Conservation (phyloP, 2,888 invertebrate genomes). For the Prenolepis imparis region DNA sequence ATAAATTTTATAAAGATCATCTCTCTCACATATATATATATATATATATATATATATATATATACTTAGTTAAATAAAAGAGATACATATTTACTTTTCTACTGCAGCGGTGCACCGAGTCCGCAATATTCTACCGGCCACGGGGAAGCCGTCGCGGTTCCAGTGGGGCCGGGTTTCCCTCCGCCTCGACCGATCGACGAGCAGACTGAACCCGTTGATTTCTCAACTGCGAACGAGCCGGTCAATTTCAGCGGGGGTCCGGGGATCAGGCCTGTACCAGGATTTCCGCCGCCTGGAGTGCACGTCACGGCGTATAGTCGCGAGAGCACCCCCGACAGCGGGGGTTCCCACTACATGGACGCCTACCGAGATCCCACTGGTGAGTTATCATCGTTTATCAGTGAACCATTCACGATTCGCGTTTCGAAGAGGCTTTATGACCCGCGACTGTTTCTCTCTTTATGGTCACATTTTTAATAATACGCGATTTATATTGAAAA, state of each 20-base stretch:
- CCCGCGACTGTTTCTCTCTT: constrained; percentile 27
- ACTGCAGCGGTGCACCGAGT: constrained; percentile 87
- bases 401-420: constrained; percentile 51
- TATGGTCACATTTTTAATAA: neutral
- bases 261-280: constrained; percentile 87
- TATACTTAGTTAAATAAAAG: neutral
- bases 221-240: constrained; percentile 90
- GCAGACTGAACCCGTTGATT: constrained; percentile 92
- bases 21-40: no score
- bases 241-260: constrained; percentile 88
- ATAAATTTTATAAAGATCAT: neutral
- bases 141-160: constrained; percentile 87
- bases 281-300: constrained; percentile 89
- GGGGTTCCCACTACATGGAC: constrained; percentile 95
- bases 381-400: constrained; percentile 86
- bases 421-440: constrained; percentile 59
- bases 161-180: constrained; percentile 87
- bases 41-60: no score
- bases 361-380: constrained; percentile 95
- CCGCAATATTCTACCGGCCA: constrained; percentile 88
- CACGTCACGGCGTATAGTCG: constrained; percentile 90
- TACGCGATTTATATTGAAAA: neutral
- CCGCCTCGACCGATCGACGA: constrained; percentile 88
- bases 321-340: constrained; percentile 96
- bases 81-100: constrained; percentile 27